Evolutionary conservation across 2,113 vertebrate genomes (phyloP), one percentile per base, ranked within the genome.

Genomic region (Hydropotes inermis): DNA sequence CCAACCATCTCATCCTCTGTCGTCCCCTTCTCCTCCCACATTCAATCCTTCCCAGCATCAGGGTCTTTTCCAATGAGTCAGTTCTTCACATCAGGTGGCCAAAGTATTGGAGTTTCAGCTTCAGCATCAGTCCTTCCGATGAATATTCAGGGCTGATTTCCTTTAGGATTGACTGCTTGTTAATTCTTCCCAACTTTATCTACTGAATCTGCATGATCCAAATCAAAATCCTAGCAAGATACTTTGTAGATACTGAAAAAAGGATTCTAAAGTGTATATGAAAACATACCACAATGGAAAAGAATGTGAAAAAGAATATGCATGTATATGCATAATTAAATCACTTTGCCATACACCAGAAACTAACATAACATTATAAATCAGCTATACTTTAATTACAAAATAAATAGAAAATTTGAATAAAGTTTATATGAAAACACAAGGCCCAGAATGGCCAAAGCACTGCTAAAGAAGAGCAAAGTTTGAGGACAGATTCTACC

Each of bases 401-500:
- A 47, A 78, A 47, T 47, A 78, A 30, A 78, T 47, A 16, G 43
- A 47, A 78, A 78, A 27, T 78, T 10, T 47, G 76, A 78, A 47
- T 50, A 39, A 79, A 28, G 61, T 87, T 78, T 76, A 54, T n/a
- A 5, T 82, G 79, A 52, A 82, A 82, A 54, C 47, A 54, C 47
- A 76, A 30, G 50, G 45, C 86, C 27, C 84, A 28, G 25, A 52
- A 43, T 28, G 82, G 60, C 55, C 86, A 92, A 58, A 30, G 81
- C 61, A 8, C 23, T 39, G 14, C 2, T 4, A 79, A 84, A 81
- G 64, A 61, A 39, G 47, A 45, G 13, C 1, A 3, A 30, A 55
- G 15, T 2, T 1, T 1, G 5, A n/a, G 55, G 7, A 9, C 45
- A n/a, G n/a, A 7, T 43, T 15, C 39, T 17, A 1, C 17, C 11